Evolutionary conservation across 2,113 vertebrate species (phyloP).

Genomic region (Hystrix cristata): DNA sequence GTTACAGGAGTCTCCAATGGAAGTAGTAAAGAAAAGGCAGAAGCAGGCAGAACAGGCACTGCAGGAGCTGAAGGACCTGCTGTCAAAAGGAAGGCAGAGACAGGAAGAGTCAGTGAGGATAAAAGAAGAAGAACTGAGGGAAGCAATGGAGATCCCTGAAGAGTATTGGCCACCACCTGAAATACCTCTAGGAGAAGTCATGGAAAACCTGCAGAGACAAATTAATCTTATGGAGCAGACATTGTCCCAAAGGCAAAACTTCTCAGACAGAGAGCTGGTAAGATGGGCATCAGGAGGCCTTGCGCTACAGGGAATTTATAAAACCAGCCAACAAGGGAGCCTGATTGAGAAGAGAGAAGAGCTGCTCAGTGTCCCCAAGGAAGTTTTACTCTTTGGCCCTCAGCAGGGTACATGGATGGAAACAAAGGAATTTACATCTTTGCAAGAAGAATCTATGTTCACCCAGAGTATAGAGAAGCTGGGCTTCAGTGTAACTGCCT

Average conservation of each 20-base stretch:
- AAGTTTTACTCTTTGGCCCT: slow-evolving; percentile 76
- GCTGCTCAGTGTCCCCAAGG: slow-evolving; percentile 76
- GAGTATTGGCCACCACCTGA: not conserved
- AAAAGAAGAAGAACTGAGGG: slow-evolving; percentile 72
- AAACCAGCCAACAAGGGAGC: not conserved
- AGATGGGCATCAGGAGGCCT: slow-evolving; percentile 84
- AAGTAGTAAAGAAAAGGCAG: slow-evolving; percentile 25
- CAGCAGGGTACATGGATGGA: slow-evolving; percentile 50
- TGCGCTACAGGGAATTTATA: slow-evolving; percentile 86
- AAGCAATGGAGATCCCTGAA: slow-evolving; percentile 71
- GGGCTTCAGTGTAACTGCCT: slow-evolving; percentile 71
- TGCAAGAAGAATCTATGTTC: slow-evolving; percentile 79
- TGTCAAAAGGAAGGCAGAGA: not conserved
- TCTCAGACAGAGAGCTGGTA: slow-evolving; percentile 77
- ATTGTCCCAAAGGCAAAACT: not conserved
- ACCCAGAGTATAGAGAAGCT: slow-evolving; percentile 77
- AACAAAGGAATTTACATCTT: slow-evolving; percentile 84
- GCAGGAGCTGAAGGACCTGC: slow-evolving; percentile 29
- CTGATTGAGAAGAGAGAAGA: slow-evolving; percentile 79
- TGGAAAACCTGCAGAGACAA: slow-evolving; percentile 63
- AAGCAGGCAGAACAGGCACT: not conserved
- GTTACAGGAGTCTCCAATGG: not conserved
- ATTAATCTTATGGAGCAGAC: slow-evolving; percentile 24
- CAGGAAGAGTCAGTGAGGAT: not conserved
- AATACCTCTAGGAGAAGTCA: not conserved